Evolutionary conservation across 2,797 vertebrate genomes (phyloP).

Genomic region (Periparus ater): DNA sequence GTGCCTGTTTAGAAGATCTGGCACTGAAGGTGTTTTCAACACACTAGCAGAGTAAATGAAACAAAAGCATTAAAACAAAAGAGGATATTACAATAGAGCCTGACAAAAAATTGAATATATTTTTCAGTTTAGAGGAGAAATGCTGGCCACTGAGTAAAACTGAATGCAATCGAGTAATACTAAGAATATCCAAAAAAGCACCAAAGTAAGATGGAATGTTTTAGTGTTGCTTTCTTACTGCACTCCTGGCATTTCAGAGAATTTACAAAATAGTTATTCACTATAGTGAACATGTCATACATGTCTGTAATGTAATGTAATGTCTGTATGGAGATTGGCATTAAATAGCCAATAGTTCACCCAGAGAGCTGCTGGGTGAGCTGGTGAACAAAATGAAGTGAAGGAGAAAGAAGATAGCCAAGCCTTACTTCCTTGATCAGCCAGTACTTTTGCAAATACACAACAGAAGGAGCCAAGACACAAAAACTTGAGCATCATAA

Average conservation of each 20-base stretch:
- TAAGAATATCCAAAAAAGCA: background rate
- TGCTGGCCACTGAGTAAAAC: background rate
- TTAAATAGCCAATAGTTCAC: background rate
- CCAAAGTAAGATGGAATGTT: background rate
- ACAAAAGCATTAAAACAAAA: background rate
- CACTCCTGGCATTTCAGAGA: background rate
- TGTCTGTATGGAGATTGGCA: background rate
- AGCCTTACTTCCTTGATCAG: background rate
- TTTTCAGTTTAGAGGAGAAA: background rate
- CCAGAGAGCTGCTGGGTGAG: background rate
- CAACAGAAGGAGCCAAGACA: background rate
- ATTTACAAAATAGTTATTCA: background rate
- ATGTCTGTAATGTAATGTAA: background rate
- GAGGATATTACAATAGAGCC: background rate
- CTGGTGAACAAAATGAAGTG: background rate
- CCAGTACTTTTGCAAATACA: background rate
- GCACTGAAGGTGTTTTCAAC: background rate
- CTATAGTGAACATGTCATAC: background rate
- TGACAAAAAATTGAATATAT: background rate
- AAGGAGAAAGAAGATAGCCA: background rate
- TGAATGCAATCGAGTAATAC: background rate
- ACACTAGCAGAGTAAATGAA: background rate
- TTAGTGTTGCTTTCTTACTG: background rate
- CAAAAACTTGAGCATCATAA: background rate
- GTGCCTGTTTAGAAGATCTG: background rate